These are phyloP conservation scores for Proisotoma minuta DNA, from an alignment of 2,888 invertebrate species.

Conservation along the genomic window DNA sequence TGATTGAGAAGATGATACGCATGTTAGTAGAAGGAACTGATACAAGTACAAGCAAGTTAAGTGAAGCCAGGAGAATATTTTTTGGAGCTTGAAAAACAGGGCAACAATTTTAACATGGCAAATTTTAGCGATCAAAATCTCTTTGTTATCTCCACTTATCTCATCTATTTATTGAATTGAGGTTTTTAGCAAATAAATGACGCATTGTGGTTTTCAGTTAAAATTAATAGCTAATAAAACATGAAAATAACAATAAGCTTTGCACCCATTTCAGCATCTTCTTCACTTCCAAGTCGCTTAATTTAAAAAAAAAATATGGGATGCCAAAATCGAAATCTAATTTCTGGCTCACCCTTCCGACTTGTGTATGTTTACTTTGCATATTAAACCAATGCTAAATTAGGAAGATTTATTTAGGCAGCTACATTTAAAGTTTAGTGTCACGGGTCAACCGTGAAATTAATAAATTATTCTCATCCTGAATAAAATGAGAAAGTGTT, in stretches of 20 bases:
- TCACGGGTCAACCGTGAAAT: conserved; percentile 1
- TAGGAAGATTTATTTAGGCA: neutral
- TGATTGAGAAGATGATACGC: neutral
- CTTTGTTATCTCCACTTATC: too few species aligned
- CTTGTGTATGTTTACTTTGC: neutral
- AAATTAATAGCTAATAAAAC: too few species aligned
- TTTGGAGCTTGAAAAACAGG: conserved; percentile 48
- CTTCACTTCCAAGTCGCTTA: too few species aligned
- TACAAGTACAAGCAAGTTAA: neutral
- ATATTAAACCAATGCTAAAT: neutral
- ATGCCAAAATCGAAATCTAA: too few species aligned
- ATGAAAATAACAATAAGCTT: too few species aligned
- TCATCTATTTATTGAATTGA: too few species aligned
- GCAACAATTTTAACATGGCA: conserved; percentile 15
- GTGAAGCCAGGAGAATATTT: conserved; percentile 12
- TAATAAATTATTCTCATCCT: conserved; percentile 4
- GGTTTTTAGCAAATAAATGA: too few species aligned
- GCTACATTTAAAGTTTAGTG: neutral
- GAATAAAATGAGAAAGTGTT: neutral
- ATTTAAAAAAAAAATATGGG: too few species aligned
- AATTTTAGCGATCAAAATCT: too few species aligned
- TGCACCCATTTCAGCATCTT: too few species aligned
- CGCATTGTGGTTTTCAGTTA: too few species aligned
- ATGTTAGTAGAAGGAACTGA: conserved; percentile 1
- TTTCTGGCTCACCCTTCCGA: neutral